Base-by-base conservation (phyloP, 2,888 invertebrate species). In the Acronicta psi region DNA sequence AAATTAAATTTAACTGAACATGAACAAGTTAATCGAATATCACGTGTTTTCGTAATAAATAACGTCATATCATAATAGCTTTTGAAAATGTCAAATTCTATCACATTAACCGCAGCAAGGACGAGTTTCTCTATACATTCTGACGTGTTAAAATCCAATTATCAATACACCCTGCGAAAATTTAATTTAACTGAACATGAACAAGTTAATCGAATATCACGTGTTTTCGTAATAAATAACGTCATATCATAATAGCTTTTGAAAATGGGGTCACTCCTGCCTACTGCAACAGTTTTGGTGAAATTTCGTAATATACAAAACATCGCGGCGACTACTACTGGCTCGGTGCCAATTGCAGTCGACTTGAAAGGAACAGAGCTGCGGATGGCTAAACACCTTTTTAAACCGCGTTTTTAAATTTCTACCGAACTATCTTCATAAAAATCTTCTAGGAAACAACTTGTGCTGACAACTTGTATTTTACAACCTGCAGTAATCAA, bases 291-390 rank as follows among this genome's bases (percentile, higher is more conserved):
- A 86, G 88, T 89, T 92, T 92, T 90, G 91, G 85, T 85, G 88
- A 87, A 91, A 93, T 93, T 92, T 92, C 92, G 91, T 91, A 92
- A 93, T 88, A 91, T 85, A 89, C 89, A 89, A 90, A 90, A 88
- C 89, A 84, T 79, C 79, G 82, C 66, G 34, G 81, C 75, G 80
- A 75, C 82, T 62, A 78, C 63, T 69, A 68, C 84, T 91, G 93
- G 93, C 81, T 40, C 50, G 38, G 59, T 77, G 91, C 93, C 93
- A 92, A 83, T 76, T 86, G 85, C 85, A 87, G 74, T 79, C 74
- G 73, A 77, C 77, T 77, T 77, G 67, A 80, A 81, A 73, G 75
- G 65, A 68, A 59, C 52, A 45, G 55, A 59, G 59, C 56, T 76
- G 68, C 55, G 68, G 66, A 79, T 77, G 71, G 75, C 73, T 69